Evolutionary conservation across 2,113 vertebrate species (phyloP), one percentile per base, ranked within the genome.

Genomic region (Leptobrachium ailaonicum): DNA sequence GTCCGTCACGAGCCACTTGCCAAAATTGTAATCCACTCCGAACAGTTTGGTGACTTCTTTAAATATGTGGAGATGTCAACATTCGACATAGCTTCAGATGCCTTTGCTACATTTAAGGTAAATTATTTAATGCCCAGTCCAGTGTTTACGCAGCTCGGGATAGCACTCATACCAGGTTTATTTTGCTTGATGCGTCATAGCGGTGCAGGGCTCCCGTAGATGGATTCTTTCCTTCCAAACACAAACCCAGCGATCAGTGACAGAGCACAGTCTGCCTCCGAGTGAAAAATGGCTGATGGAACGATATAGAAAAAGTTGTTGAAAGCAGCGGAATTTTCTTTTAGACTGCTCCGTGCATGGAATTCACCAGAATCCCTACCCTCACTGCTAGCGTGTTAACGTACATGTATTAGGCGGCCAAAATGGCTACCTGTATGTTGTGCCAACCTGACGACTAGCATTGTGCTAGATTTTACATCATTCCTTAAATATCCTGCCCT

Each of bases 31-130:
- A 95, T 99, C 0, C 94, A 95, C 77, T 98, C 97, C 0, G 90
- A 95, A 13, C 91, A 97, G 5, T 98, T 99, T 90, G 89, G 91
- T 87, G 92, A 92, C 76, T 98, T 99, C 89, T 99, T 99, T 92
- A 91, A 90, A 86, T 99, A 99, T 13, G 97, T 99, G 88, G 97
- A 98, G 85, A 93, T 98, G 93, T 98, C 96, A 85, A 98, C 97
- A 9, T 99, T 98, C 84, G 97, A 99, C 90, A 98, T 99, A 58
- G 96, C 97, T 86, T 99, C 97, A 7, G 97, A 99, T 86, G 97
- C 97, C 77, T 99, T 98, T 85, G 97, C 97, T 88, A 98, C 97
- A 69, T 99, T 99, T 90, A 99, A 98, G 96, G 97, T 96, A 84
- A 93, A 88, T 85, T 62, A 13, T 79, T 0, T 74, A 60, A 79